These are phyloP conservation scores for Tenebrosternarchus preto DNA, from an alignment of 2,113 vertebrate genomes.

Conservation along the genomic window DNA sequence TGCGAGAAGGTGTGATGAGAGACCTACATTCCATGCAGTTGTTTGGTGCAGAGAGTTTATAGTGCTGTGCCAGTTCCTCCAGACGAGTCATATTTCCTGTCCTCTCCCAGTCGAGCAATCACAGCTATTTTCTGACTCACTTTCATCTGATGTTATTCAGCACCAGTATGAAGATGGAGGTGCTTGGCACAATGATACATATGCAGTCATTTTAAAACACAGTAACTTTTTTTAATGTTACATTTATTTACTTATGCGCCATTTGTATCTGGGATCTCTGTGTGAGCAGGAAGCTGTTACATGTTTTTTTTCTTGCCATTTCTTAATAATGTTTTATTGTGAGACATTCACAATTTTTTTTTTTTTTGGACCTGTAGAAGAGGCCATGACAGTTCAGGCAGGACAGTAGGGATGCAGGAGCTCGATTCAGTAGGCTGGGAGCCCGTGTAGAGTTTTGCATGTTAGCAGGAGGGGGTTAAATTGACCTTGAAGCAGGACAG, in stretches of 20 bases:
- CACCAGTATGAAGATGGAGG: background rate
- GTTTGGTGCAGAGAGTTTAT: slow-evolving; percentile 39
- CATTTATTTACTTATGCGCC: background rate
- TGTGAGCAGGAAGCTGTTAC: background rate
- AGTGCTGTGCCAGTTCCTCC: slow-evolving; percentile 21
- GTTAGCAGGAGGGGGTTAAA: too few relatives aligned
- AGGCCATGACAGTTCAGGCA: too few relatives aligned
- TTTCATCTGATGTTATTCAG: slow-evolving; percentile 14
- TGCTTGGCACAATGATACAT: background rate
- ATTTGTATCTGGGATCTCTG: background rate
- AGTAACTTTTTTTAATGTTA: background rate
- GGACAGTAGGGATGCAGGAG: too few relatives aligned
- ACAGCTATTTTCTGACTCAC: background rate
- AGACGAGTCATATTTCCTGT: slow-evolving; percentile 22
- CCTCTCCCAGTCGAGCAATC: slow-evolving; percentile 33
- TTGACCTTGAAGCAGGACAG: too few relatives aligned
- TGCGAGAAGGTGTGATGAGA: slow-evolving; percentile 11
- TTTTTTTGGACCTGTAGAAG: too few relatives aligned
- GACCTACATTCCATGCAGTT: slow-evolving; percentile 18
- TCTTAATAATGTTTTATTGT: too few relatives aligned
- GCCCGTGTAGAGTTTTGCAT: too few relatives aligned
- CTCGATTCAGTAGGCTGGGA: too few relatives aligned
- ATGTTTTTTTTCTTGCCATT: too few relatives aligned
- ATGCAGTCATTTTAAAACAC: background rate
- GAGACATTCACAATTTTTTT: too few relatives aligned